Evolutionary conservation across 2,113 vertebrate species (phyloP).

Genomic region (Pundamilia nyererei): DNA sequence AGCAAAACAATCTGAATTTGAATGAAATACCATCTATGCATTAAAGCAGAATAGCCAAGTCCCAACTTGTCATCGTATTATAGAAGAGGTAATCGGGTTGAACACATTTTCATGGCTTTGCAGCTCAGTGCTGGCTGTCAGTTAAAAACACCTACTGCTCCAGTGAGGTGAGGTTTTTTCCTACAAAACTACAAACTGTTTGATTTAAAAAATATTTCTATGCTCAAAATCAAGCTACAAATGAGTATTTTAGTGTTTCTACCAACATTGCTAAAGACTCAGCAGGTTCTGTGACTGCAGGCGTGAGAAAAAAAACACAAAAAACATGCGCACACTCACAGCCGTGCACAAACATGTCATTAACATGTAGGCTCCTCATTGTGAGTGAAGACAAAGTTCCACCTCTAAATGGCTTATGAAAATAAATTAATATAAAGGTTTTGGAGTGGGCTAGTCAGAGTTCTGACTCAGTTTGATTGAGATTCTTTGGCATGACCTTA

Average conservation of each 20-base stretch:
- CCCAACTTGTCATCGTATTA: background rate
- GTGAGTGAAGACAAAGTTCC: background rate
- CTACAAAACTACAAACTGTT: background rate
- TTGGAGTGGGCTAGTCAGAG: background rate
- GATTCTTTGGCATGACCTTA: background rate
- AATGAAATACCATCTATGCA: background rate
- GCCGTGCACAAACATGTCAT: background rate
- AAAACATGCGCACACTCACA: background rate
- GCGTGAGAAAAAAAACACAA: background rate
- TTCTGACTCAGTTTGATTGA: background rate
- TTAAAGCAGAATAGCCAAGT: background rate
- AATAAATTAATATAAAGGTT: background rate
- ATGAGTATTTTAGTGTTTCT: background rate
- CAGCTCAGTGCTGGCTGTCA: background rate
- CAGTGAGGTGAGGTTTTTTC: background rate
- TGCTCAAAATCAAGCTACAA: background rate
- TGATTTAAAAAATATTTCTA: background rate
- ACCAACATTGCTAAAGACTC: background rate
- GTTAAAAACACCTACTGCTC: background rate
- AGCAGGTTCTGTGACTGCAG: background rate
- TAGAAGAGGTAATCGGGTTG: background rate
- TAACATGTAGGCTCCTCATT: background rate
- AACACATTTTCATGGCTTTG: background rate
- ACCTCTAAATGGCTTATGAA: background rate
- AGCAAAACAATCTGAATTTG: background rate